Base-by-base conservation (phyloP, 2,888 invertebrate species). In the Mythimna loreyi region DNA sequence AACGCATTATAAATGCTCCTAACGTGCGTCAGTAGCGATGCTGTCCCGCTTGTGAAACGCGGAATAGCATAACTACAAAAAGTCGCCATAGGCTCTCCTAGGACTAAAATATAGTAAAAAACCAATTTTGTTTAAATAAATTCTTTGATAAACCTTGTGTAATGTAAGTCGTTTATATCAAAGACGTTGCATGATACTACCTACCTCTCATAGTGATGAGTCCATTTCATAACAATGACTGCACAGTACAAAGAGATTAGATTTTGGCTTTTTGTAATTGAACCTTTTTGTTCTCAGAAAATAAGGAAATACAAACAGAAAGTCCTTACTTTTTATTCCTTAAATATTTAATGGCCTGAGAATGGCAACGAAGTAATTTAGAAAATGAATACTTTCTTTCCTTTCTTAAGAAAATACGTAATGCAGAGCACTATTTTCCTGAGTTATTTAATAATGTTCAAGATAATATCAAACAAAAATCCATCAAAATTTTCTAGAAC, bases 261-360 rank as follows among this genome's bases (percentile, higher is more conserved):
- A 55, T 77, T 77, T 59, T 72, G 36, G 47, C 30, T 33, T 56
- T 72, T 55, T 16, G 49, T 56, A 59, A 59, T 59, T 23, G n/a
- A 59, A 33, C 43, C 47, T 78, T 57, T 72, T 74, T 77, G 56
- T 49, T 60, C 45, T 40, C 50, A 36, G 40, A 23, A 59, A 60
- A 72, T 19, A 67, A 62, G 43, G 57, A 72, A 78, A 72, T 58
- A 67, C 56, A 74, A 67, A 73, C 25, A 67, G 52, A 72, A 59
- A 62, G 49, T 63, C 23, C 60, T 78, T 77, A 57, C 52, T 69
- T 78, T 78, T 78, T 76, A 78, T 77, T 53, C 21, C 36, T 74
- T 77, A 45, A 77, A 79, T 74, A 77, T 77, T 77, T 74, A 69
- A 78, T 78, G 63, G 57, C 9, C 43, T 50, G 59, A 63, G 57